Evolutionary conservation across 2,888 invertebrate species (phyloP).

Genomic region (Mesoligia furuncula): DNA sequence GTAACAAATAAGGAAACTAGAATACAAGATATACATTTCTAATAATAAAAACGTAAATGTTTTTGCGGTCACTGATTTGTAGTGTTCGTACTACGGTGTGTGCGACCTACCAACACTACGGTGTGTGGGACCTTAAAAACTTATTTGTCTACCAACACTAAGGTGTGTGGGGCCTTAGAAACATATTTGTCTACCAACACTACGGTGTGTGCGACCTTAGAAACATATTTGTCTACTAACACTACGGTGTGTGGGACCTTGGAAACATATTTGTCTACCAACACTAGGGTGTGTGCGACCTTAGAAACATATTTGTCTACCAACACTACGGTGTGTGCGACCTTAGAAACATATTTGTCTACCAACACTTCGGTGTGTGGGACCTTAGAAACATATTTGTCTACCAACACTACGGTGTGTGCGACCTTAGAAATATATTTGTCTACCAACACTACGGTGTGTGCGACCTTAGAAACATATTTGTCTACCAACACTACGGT

Average conservation of each 20-base stretch:
- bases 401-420: neutral
- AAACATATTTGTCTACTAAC: neutral
- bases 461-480: neutral
- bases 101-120: neutral
- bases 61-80: neutral
- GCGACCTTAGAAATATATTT: neutral
- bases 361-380: neutral
- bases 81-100: no score
- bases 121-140: neutral
- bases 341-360: neutral
- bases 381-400: neutral
- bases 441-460: neutral
- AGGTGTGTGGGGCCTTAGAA: neutral
- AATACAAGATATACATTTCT: neutral
- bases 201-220: neutral
- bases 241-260: neutral
- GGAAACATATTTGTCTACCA: neutral
- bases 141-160: neutral
- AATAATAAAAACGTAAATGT: neutral
- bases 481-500: neutral
- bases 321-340: neutral
- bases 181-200: neutral
- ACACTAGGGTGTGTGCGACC: neutral
- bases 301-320: neutral
- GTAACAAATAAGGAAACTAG: neutral